These are phyloP conservation scores for Bimastos eiseni DNA, from an alignment of 2,888 invertebrate genomes.

Conservation along the genomic window DNA sequence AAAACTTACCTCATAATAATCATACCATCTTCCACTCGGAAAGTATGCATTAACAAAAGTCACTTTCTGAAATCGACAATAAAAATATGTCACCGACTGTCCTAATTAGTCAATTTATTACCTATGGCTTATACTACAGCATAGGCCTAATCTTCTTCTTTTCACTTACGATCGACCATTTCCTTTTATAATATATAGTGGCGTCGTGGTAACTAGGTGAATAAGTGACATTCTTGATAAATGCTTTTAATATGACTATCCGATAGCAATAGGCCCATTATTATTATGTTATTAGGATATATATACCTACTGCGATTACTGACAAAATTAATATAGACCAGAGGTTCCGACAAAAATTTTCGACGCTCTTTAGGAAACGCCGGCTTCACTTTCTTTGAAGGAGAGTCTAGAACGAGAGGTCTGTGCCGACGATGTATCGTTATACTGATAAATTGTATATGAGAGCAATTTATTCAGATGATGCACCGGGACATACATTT, in stretches of 20 bases:
- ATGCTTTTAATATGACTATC: not conserved
- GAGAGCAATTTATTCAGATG: not conserved
- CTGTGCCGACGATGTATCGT: not conserved
- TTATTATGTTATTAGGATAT: no score
- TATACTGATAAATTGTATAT: not conserved
- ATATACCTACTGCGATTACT: no score
- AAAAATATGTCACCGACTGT: not conserved
- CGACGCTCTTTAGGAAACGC: not conserved
- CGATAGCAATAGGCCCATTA: not conserved
- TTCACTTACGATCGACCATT: no score
- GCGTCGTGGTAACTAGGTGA: not conserved
- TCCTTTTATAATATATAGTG: no score
- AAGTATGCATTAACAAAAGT: slow-evolving; percentile 51
- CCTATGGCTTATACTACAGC: no score
- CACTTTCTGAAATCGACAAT: slow-evolving; percentile 8
- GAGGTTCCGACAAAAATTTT: not conserved
- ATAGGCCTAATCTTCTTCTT: no score
- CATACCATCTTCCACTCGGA: slow-evolving; percentile 54
- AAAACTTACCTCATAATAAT: slow-evolving; percentile 42
- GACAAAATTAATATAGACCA: no score
- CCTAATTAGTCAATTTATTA: not conserved
- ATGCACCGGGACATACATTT: not conserved
- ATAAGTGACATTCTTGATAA: not conserved
- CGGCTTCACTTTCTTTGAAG: not conserved
- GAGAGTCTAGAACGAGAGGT: not conserved